phyloP scores from a whole-genome alignment of 2,888 invertebrate species.

The Itoplectis maculator region DNA sequence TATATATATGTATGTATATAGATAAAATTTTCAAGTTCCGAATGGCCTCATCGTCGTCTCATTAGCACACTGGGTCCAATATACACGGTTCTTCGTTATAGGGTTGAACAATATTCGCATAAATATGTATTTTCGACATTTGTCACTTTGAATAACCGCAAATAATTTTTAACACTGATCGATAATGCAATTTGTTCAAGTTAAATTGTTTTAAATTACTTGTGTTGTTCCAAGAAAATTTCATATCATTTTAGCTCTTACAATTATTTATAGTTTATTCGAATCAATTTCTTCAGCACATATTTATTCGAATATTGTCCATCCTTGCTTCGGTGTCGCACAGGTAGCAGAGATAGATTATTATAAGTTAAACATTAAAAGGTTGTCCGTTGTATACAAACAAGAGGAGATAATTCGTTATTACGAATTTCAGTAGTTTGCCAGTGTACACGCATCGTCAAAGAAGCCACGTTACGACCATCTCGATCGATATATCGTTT shows the following conservation, averaged over 20 bases:
- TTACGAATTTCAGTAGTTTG: slow-evolving; percentile 34
- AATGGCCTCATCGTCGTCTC: slow-evolving; percentile 24
- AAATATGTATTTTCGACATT: too few relatives aligned
- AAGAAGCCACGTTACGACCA: slow-evolving; percentile 12
- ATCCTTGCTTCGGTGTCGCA: slow-evolving; percentile 15
- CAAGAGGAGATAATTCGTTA: slow-evolving; percentile 34
- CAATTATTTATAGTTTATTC: too few relatives aligned
- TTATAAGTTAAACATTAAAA: slow-evolving; percentile 33
- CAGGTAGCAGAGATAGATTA: slow-evolving; percentile 27
- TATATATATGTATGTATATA: too few relatives aligned
- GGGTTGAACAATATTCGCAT: too few relatives aligned
- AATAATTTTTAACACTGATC: too few relatives aligned
- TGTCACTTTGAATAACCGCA: too few relatives aligned
- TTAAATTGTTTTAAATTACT: too few relatives aligned
- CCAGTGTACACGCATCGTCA: slow-evolving; percentile 1
- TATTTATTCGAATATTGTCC: too few relatives aligned
- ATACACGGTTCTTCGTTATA: background rate
- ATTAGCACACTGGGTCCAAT: slow-evolving; percentile 12
- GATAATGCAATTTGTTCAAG: too few relatives aligned
- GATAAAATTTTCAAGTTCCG: slow-evolving; percentile 22
- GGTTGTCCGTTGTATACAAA: slow-evolving; percentile 14
- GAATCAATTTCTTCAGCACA: too few relatives aligned
- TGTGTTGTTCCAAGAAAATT: too few relatives aligned
- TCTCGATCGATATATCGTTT: slow-evolving; percentile 29
- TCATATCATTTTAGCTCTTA: too few relatives aligned